Evolutionary conservation across 1,140 invertebrate genomes (phyloP).

Genomic region (Agrilus planipennis): DNA sequence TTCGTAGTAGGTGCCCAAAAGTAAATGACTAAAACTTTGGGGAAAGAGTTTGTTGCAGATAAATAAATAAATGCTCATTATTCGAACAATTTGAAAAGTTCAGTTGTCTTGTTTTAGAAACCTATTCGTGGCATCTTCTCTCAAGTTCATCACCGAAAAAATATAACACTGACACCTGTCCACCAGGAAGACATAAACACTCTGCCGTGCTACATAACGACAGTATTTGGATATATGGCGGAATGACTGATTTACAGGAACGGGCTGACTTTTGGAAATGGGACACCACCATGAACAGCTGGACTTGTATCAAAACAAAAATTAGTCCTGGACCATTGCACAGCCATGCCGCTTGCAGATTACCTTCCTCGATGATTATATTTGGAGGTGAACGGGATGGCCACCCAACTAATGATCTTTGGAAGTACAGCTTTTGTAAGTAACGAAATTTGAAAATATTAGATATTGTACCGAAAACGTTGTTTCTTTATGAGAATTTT

Average conservation of each 20-base stretch:
- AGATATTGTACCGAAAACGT: too few relatives aligned
- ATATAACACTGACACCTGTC: conserved; percentile 36
- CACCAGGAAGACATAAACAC: conserved; percentile 72
- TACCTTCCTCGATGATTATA: conserved; percentile 68
- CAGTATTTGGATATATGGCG: conserved; percentile 79
- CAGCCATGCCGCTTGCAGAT: conserved; percentile 69
- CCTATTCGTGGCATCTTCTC: conserved; percentile 63
- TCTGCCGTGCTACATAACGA: conserved; percentile 67
- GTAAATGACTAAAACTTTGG: too few relatives aligned
- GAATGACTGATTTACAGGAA: conserved; percentile 75
- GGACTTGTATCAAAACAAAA: conserved; percentile 56
- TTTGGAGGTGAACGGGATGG: conserved; percentile 72
- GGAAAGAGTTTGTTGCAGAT: too few relatives aligned
- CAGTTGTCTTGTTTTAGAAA: conserved; percentile 52
- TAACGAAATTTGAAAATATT: too few relatives aligned
- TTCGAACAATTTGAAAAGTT: too few relatives aligned
- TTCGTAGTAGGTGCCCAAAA: too few relatives aligned
- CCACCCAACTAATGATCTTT: conserved; percentile 63
- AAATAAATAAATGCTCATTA: too few relatives aligned
- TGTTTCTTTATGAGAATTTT: too few relatives aligned
- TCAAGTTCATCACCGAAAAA: conserved; percentile 18
- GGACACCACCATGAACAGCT: conserved; percentile 54
- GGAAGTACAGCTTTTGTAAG: conserved; percentile 79
- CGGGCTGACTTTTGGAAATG: conserved; percentile 77
- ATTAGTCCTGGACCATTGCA: conserved; percentile 62